Evolutionary conservation across 1,140 invertebrate species (phyloP).

Genomic region (Theocolax elegans): DNA sequence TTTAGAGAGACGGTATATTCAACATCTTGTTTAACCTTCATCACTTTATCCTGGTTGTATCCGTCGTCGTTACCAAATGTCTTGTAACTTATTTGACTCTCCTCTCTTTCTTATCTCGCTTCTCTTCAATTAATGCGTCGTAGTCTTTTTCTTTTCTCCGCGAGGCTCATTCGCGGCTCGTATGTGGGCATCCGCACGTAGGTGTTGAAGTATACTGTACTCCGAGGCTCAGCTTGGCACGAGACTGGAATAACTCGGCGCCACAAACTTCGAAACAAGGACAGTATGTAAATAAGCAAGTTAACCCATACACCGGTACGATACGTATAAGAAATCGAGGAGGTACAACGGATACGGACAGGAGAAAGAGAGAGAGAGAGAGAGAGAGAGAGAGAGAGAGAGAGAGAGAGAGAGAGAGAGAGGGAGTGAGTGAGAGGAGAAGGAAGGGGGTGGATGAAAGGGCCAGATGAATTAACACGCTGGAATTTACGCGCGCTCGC

Average conservation of each 20-base stretch:
- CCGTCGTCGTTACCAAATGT: neutral
- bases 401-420: too few relatives aligned
- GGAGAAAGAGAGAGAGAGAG: too few relatives aligned
- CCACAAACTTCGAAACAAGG: neutral
- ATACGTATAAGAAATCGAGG: too few relatives aligned
- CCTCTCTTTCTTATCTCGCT: neutral
- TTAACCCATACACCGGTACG: constrained; percentile 4
- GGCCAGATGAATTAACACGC: constrained; percentile 14
- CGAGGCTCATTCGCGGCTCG: neutral
- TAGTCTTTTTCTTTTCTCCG: too few relatives aligned
- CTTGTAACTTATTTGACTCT: neutral
- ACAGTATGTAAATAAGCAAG: constrained; percentile 23
- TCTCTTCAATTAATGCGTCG: too few relatives aligned
- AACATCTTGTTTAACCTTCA: neutral
- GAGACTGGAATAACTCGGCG: constrained; percentile 2
- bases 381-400: too few relatives aligned
- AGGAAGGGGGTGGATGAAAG: too few relatives aligned
- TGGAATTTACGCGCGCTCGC: neutral
- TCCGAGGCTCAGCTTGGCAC: neutral
- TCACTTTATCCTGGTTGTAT: too few relatives aligned
- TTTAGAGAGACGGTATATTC: neutral
- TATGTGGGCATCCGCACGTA: neutral
- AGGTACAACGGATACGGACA: too few relatives aligned
- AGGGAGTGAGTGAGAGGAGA: too few relatives aligned
- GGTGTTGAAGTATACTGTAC: too few relatives aligned